These are phyloP conservation scores for Rhynchonycteris naso DNA, from an alignment of 2,797 vertebrate genomes.

Conservation along the genomic window DNA sequence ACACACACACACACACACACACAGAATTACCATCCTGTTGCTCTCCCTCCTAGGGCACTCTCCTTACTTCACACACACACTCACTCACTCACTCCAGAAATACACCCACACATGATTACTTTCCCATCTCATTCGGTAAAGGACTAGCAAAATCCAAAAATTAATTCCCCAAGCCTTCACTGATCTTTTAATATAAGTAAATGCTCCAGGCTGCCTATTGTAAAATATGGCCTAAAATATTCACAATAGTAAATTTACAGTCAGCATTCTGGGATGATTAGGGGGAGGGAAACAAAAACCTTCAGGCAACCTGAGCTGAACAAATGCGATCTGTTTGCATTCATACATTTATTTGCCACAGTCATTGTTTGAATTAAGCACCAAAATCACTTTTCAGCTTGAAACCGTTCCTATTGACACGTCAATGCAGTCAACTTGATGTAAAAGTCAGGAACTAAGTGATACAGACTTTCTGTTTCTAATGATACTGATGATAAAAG, in stretches of 20 bases:
- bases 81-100: not conserved
- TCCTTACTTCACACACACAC: not conserved
- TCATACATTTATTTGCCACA: slow-evolving; percentile 39
- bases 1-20: too few species aligned
- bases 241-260: slow-evolving; percentile 73
- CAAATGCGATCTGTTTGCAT: slow-evolving; percentile 70
- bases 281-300: slow-evolving; percentile 73
- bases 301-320: slow-evolving; percentile 62
- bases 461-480: slow-evolving; percentile 2
- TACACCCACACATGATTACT: not conserved
- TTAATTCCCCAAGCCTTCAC: slow-evolving; percentile 71
- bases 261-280: slow-evolving; percentile 64
- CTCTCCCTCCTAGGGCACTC: not conserved
- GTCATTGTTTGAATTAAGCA: slow-evolving; percentile 3
- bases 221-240: slow-evolving; percentile 78
- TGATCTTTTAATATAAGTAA: slow-evolving; percentile 80
- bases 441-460: slow-evolving; percentile 20
- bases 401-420: not conserved
- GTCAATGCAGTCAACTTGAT: not conserved
- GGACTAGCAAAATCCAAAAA: slow-evolving; percentile 64
- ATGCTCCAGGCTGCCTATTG: slow-evolving; percentile 59
- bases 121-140: slow-evolving; percentile 39
- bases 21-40: not conserved
- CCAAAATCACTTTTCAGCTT: slow-evolving; percentile 37
- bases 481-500: slow-evolving; percentile 14